phyloP scores from a whole-genome alignment of 1,140 invertebrate genomes.

The Sarcophaga bullata region DNA sequence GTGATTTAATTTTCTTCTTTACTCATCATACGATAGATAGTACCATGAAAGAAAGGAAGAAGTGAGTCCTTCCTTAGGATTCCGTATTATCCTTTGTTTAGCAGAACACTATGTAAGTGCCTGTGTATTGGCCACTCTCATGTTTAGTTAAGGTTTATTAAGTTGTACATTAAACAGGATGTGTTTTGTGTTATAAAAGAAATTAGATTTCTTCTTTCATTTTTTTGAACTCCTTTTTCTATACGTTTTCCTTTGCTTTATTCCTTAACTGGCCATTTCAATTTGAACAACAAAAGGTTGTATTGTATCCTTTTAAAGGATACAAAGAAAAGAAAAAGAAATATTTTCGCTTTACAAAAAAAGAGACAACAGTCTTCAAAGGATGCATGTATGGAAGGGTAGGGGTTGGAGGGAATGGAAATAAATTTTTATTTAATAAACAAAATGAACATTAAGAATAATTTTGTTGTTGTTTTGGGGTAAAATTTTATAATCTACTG shows the following conservation, averaged over 20 bases:
- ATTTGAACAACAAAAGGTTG: constrained; percentile 13
- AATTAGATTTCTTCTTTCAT: background rate
- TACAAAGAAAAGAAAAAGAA: background rate
- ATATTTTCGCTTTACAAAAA: background rate
- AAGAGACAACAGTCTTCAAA: too few species aligned
- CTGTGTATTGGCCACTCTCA: background rate
- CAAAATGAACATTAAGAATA: constrained; percentile 4
- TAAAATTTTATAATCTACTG: background rate
- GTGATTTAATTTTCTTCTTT: constrained; percentile 15
- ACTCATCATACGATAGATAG: too few species aligned
- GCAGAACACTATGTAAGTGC: background rate
- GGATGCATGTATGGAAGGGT: background rate
- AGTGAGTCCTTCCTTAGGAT: too few species aligned
- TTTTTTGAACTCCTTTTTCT: too few species aligned
- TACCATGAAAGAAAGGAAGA: too few species aligned
- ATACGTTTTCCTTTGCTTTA: background rate
- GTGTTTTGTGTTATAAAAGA: constrained; percentile 19
- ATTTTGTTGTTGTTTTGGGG: background rate
- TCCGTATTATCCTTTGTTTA: background rate
- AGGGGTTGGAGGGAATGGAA: background rate
- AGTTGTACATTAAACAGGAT: constrained; percentile 26
- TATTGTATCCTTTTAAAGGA: constrained; percentile 11
- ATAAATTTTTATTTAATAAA: constrained; percentile 23
- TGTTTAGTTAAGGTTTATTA: constrained; percentile 27
- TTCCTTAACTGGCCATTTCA: constrained; percentile 24